Conservation (phyloP, 2,888 invertebrate species). For the Acanthacorydalis orientalis region DNA sequence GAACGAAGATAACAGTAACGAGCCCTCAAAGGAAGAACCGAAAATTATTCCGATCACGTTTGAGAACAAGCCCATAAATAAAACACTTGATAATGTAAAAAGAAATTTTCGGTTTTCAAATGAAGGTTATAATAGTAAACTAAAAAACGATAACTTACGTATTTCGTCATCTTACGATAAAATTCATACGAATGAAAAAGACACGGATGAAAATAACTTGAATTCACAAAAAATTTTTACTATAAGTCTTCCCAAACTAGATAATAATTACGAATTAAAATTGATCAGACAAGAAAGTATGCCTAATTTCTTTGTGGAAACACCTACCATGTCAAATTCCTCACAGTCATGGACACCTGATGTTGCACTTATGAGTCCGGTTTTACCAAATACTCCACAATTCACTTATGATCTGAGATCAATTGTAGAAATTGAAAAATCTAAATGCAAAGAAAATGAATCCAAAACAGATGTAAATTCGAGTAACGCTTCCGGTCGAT, state of each 20-base stretch:
- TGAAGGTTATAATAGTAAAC: background rate
- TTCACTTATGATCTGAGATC: conserved; percentile 23
- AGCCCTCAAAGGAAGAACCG: too few species aligned
- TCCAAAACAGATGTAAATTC: background rate
- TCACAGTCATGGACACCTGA: conserved; percentile 3
- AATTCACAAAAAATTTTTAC: background rate
- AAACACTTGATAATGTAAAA: background rate
- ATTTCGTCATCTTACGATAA: background rate
- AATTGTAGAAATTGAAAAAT: conserved; percentile 24
- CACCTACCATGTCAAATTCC: conserved; percentile 16
- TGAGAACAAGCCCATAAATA: background rate
- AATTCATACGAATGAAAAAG: background rate
- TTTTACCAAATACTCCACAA: conserved; percentile 13
- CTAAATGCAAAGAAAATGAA: background rate
- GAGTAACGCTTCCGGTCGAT: background rate
- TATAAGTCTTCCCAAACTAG: too few species aligned
- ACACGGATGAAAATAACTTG: background rate
- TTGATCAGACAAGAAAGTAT: conserved; percentile 24
- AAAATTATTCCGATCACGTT: background rate
- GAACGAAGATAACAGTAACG: background rate
- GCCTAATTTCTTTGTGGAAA: conserved; percentile 26
- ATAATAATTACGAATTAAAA: conserved; percentile 17
- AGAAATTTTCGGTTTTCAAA: background rate
- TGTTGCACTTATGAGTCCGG: conserved; percentile 19
- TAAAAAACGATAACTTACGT: background rate